phyloP scores from a whole-genome alignment of 2,888 invertebrate genomes.

The Epistrophella euchroma region DNA sequence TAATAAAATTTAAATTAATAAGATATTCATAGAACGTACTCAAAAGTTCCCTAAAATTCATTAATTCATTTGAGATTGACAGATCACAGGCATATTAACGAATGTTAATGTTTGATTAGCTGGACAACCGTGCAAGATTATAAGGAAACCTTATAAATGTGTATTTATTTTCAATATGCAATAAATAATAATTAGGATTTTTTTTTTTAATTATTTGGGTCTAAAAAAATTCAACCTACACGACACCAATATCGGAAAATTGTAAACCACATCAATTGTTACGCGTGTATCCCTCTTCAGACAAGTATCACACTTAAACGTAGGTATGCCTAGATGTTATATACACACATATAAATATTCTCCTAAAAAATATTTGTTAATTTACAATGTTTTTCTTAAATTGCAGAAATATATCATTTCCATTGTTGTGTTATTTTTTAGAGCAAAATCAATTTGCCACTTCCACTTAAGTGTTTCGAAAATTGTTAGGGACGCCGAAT shows the following conservation, averaged over 20 bases:
- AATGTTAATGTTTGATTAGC: too few relatives aligned
- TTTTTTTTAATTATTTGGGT: not conserved
- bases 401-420: slow-evolving; percentile 30
- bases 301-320: slow-evolving; percentile 11
- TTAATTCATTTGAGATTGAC: too few relatives aligned
- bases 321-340: too few relatives aligned
- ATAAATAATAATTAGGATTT: too few relatives aligned
- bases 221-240: not conserved
- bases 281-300: slow-evolving; percentile 24
- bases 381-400: slow-evolving; percentile 33
- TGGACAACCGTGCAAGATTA: too few relatives aligned
- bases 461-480: slow-evolving; percentile 63
- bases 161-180: too few relatives aligned
- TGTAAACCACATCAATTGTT: slow-evolving; percentile 15
- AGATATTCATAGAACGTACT: too few relatives aligned
- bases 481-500: slow-evolving; percentile 4
- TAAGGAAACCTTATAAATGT: too few relatives aligned
- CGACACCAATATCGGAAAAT: not conserved
- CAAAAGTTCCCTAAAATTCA: too few relatives aligned
- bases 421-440: slow-evolving; percentile 35
- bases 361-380: slow-evolving; percentile 33
- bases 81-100: too few relatives aligned
- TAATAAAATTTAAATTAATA: too few relatives aligned
- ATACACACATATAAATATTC: slow-evolving; percentile 50
- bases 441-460: slow-evolving; percentile 65